Percentiles rank a stretch among this genome's conserved stretches.
phyloP scores from a whole-genome alignment of 1,140 invertebrate species.

The Bombus terrestris region DNA sequence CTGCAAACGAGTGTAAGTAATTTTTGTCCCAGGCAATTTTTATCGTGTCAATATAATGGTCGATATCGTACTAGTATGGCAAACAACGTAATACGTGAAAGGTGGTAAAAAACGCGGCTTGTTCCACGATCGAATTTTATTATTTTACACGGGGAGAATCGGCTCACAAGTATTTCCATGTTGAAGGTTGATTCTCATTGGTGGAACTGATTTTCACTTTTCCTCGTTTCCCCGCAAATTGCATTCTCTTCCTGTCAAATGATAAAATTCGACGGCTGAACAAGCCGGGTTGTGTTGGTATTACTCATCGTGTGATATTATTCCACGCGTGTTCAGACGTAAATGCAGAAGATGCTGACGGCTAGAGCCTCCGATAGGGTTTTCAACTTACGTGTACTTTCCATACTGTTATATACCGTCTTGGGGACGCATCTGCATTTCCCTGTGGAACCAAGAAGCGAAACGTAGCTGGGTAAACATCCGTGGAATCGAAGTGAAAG shows the following conservation, averaged over 20 bases:
- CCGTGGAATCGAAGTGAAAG: conserved; percentile 30
- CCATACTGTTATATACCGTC: background rate
- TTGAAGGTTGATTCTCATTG: too few species aligned
- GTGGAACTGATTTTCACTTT: background rate
- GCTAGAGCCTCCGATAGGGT: background rate
- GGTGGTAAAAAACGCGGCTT: too few species aligned
- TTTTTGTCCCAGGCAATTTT: too few species aligned
- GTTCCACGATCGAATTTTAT: too few species aligned
- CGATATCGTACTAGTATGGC: too few species aligned
- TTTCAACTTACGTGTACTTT: conserved; percentile 15
- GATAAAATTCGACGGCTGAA: background rate
- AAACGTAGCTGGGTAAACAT: conserved; percentile 34
- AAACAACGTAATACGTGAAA: too few species aligned
- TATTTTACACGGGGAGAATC: too few species aligned
- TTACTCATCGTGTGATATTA: background rate
- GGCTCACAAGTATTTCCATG: too few species aligned
- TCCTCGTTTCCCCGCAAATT: background rate
- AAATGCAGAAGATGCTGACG: conserved; percentile 1
- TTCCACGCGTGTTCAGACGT: background rate
- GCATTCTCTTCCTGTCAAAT: background rate
- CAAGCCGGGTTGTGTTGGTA: background rate
- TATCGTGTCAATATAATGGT: too few species aligned
- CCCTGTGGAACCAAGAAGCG: background rate
- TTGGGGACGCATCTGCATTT: background rate
- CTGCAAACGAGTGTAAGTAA: too few species aligned